These are phyloP conservation scores for Yponomeuta malinellus DNA, from an alignment of 2,888 invertebrate species.

Conservation along the genomic window DNA sequence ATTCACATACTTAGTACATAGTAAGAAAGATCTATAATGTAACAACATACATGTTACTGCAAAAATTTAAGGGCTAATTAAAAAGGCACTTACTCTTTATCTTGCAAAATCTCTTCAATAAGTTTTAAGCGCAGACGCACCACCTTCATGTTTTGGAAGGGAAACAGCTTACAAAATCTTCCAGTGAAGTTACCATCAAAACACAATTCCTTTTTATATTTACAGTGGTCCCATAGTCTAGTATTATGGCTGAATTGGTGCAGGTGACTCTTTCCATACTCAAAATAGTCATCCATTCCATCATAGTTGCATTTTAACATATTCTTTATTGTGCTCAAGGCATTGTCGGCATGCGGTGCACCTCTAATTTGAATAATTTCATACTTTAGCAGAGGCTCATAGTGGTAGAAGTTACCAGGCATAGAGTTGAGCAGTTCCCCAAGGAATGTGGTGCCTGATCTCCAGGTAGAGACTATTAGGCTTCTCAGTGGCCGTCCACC, in stretches of 20 bases:
- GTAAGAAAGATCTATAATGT: too few relatives aligned
- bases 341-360: conserved; percentile 80
- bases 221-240: conserved; percentile 89
- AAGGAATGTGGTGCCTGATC: conserved; percentile 92
- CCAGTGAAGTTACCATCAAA: conserved; percentile 79
- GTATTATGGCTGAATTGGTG: conserved; percentile 91
- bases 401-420: conserved; percentile 92
- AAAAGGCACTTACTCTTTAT: conserved; percentile 77
- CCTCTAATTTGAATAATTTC: conserved; percentile 89
- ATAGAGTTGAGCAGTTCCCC: conserved; percentile 89
- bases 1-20: too few relatives aligned
- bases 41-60: too few relatives aligned
- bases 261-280: conserved; percentile 84
- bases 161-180: conserved; percentile 87
- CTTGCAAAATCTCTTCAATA: conserved; percentile 82
- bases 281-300: conserved; percentile 83
- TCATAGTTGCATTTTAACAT: conserved; percentile 86
- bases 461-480: conserved; percentile 91
- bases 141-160: conserved; percentile 92
- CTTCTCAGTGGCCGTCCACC: conserved; percentile 84
- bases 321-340: conserved; percentile 80
- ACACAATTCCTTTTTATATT: conserved; percentile 69
- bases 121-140: conserved; percentile 85
- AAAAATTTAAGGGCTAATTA: too few relatives aligned
- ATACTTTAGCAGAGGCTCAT: conserved; percentile 90